Percentiles rank a stretch among this genome's conserved stretches.
These are phyloP conservation scores for Merops nubicus DNA, from an alignment of 2,113 vertebrate genomes.

Conservation along the genomic window DNA sequence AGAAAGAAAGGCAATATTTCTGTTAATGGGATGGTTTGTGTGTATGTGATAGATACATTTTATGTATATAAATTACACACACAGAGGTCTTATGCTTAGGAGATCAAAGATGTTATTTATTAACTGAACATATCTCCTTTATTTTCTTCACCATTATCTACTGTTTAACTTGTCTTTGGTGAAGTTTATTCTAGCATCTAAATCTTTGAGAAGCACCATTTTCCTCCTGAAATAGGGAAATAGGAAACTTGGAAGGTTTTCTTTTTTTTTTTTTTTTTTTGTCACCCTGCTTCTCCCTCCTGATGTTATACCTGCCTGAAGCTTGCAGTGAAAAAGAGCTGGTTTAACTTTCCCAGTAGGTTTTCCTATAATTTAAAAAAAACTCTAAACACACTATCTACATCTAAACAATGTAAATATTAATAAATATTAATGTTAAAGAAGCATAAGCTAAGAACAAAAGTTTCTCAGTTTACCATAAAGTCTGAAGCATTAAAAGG, in stretches of 20 bases:
- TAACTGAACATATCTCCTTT: background rate
- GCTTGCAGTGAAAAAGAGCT: background rate
- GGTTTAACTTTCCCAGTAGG: rapidly evolving
- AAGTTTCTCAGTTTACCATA: background rate
- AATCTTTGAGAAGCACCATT: background rate
- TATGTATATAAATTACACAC: background rate
- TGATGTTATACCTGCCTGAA: background rate
- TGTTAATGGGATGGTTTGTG: background rate
- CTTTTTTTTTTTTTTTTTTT: background rate
- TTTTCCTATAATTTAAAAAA: background rate
- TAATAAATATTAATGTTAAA: background rate
- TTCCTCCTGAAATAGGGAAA: background rate
- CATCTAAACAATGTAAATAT: background rate
- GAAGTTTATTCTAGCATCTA: background rate
- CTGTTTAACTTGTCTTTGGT: background rate
- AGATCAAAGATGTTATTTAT: background rate
- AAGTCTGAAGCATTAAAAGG: background rate
- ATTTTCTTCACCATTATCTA: background rate
- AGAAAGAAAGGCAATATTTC: too few relatives aligned
- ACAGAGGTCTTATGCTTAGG: background rate
- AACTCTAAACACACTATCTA: rapidly evolving
- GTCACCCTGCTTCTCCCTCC: rapidly evolving
- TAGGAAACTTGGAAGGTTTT: background rate
- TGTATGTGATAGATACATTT: background rate
- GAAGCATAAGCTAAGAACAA: background rate